phyloP scores from a whole-genome alignment of 2,797 vertebrate species.

The Phylloscopus collybita region DNA sequence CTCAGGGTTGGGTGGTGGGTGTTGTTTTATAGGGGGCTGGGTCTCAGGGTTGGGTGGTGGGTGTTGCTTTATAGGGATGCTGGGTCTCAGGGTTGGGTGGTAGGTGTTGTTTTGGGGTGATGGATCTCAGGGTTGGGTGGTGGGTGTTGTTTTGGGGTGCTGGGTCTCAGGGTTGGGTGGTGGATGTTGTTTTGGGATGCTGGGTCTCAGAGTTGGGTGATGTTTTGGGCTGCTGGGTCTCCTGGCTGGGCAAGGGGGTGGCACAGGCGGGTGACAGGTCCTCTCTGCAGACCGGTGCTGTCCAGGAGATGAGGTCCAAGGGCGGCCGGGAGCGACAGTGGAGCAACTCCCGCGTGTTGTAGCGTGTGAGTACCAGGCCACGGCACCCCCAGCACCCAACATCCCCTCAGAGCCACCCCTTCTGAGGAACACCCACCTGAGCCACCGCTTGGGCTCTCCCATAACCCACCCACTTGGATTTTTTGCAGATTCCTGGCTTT shows the following conservation, averaged over 20 bases:
- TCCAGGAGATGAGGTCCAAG: slow-evolving; percentile 93
- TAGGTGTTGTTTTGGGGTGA: too few relatives aligned
- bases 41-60: too few relatives aligned
- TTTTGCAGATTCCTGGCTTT: slow-evolving; percentile 47
- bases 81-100: too few relatives aligned
- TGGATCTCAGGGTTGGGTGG: rapidly evolving
- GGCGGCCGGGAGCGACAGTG: slow-evolving; percentile 83
- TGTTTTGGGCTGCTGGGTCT: not conserved
- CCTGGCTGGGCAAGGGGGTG: not conserved
- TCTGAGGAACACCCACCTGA: not conserved
- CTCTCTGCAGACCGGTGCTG: slow-evolving; percentile 79
- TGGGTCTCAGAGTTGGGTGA: not conserved
- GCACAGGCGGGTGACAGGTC: not conserved
- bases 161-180: not conserved
- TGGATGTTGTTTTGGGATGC: too few relatives aligned
- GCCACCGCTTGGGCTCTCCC: rapidly evolving
- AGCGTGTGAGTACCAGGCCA: slow-evolving; percentile 57
- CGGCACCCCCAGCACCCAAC: rapidly evolving
- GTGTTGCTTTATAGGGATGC: too few relatives aligned
- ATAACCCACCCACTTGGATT: rapidly evolving
- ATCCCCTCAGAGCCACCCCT: rapidly evolving
- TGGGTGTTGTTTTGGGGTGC: rapidly evolving
- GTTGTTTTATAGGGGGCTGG: not conserved
- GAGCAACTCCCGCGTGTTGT: slow-evolving; percentile 83
- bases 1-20: too few relatives aligned